Base-by-base conservation (phyloP, 2,797 vertebrate genomes). In the Hydrolagus colliei region DNA sequence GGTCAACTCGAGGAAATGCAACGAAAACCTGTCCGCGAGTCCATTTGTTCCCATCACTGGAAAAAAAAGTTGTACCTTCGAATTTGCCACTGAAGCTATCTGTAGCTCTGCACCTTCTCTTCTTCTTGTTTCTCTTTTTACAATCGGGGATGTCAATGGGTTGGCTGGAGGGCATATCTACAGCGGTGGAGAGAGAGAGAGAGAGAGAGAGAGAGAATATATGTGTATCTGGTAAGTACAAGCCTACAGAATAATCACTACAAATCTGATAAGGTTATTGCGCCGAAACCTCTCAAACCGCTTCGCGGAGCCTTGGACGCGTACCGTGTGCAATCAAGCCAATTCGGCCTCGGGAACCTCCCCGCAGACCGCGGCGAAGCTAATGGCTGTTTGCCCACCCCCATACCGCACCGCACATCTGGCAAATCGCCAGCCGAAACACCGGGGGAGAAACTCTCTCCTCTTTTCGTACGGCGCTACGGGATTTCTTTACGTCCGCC, bases 71-170 rank as follows among this genome's bases (percentile, higher is more conserved):
- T 92, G 92, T 91, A 97, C 98, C 98, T 93, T 99, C 97, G 0
- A 99, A 99, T 79, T 96, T 91, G 80, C 98, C 98, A 0, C 97
- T 97, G 93, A 99, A 99, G 91, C 97, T 99, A 91, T 99, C 97
- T 0, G 97, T 98, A 87, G 98, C 97, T 85, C 98, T 90, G 93
- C 97, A 97, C 86, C 97, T 95, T 91, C 98, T 99, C 91, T 99
- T 99, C 93, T 99, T 99, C 93, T 98, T 98, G 93, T 96, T 94
- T 89, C 97, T 95, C 91, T 97, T 99, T 92, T 97, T 99, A 89
- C 97, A 95, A 0, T 99, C 96, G 0, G 97, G 97, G 93, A 99
- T 99, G 90, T 98, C 97, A 0, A 99, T 99, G 89, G 98, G 98
- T 88, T 95, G 95, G 88, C 98, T 99, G 4, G 95, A 93, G 87